Base-by-base conservation (phyloP, 2,888 invertebrate genomes). In the Phengaris arion region DNA sequence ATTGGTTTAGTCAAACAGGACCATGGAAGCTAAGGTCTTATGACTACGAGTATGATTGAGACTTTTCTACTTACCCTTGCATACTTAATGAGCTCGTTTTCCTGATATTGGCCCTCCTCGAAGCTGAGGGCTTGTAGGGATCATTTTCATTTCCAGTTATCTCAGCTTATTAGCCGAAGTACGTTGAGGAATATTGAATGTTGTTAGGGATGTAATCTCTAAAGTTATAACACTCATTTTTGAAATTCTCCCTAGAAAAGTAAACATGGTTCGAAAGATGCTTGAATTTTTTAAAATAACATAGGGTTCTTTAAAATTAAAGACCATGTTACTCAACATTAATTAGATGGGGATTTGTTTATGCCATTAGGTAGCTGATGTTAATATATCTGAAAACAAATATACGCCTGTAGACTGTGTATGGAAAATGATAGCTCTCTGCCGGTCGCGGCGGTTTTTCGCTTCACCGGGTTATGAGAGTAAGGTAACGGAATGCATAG, bases 61-160 rank as follows among this genome's bases (percentile, higher is more conserved):
- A 64, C 35, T 64, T 13, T 48, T 7, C 48, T 48, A 8, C 48
- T 48, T 48, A 6, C 48, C 7, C 48, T 48, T 48, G 48, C 48
- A 45, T 22, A 64, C 35, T 64, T 6, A 64, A 64, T 45, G 12
- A 45, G 35, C 64, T 64, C 45, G 64, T 64, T 64, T 64, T 22
- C 59, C 59, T 35, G 64, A 64, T 64, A 12, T 64, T 45, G 35
- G 35, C 64, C 35, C 64, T 35, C 35, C 64, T 64, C 35, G 35
- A 13, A 64, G 12, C 64, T 64, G 64, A 64, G 64, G 12, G 12
- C 64, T 45, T 64, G 35, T 64, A 64, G 35, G 64, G 35, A 64
- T 64, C 12, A 45, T 64, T 64, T 64, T 64, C 64, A 64, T 64
- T 64, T 64, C 35, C 22, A 64, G 64, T 64, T 64, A 64, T 45